These are phyloP conservation scores for Hypercompe scribonia DNA, from an alignment of 2,888 invertebrate genomes.

Conservation along the genomic window DNA sequence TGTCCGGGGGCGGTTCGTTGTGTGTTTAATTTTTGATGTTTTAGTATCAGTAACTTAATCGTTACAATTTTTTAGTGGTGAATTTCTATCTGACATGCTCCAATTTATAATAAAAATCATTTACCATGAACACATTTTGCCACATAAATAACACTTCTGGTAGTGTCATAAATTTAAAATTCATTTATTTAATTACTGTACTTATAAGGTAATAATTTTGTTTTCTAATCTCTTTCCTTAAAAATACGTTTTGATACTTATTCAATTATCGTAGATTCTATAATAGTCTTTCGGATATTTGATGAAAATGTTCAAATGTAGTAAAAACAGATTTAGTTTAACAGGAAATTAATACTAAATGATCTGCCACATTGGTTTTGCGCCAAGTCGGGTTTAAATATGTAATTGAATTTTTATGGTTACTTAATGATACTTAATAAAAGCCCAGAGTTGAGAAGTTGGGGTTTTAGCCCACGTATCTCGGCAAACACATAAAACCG, in stretches of 20 bases:
- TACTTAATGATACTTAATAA: too few species aligned
- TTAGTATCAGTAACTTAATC: not conserved
- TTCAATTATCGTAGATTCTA: not conserved
- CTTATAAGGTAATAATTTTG: not conserved
- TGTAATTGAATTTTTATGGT: too few species aligned
- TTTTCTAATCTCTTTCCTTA: not conserved
- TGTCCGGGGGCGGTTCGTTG: too few species aligned
- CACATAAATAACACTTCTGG: not conserved
- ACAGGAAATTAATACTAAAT: slow-evolving; percentile 8
- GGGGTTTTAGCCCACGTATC: too few species aligned
- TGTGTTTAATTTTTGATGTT: too few species aligned
- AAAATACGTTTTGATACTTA: not conserved
- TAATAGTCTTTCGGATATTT: not conserved
- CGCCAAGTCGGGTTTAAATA: too few species aligned
- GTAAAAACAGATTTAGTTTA: slow-evolving; percentile 17
- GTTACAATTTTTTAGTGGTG: not conserved
- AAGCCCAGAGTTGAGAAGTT: too few species aligned
- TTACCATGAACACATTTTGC: not conserved
- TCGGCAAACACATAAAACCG: too few species aligned
- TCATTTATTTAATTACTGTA: not conserved
- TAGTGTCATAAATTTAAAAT: not conserved
- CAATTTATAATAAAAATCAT: not conserved
- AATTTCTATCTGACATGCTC: not conserved
- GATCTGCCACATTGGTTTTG: too few species aligned
- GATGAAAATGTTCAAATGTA: not conserved